Conservation (phyloP, 2,113 vertebrate species). For the Hypocryptadius cinnamomeus region DNA sequence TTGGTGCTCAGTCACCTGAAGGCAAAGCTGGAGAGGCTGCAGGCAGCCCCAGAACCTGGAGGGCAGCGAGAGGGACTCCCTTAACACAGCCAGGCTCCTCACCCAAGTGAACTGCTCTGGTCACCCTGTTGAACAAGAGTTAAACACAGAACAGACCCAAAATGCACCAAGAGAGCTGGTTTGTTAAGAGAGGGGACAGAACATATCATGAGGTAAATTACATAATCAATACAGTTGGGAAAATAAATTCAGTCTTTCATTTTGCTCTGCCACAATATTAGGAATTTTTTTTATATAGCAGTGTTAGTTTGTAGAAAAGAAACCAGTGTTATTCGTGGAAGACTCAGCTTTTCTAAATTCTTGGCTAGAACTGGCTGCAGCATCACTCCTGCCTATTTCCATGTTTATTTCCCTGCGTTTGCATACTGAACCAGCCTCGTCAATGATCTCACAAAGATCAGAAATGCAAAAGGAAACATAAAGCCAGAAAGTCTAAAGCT, state of each 20-base stretch:
- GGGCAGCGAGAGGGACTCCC: not conserved
- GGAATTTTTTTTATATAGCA: not conserved
- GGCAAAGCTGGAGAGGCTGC: not conserved
- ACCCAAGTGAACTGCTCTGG: not conserved
- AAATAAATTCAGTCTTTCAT: not conserved
- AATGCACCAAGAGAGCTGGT: not conserved
- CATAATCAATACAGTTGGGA: not conserved
- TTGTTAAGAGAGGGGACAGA: not conserved
- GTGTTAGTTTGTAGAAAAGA: not conserved
- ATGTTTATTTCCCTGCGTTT: not conserved
- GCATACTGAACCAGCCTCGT: not conserved
- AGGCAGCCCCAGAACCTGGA: not conserved
- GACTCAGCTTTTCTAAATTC: not conserved
- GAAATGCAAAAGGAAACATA: not conserved
- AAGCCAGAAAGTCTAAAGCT: not conserved
- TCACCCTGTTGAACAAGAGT: not conserved
- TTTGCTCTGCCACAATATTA: not conserved
- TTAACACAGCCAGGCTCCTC: not conserved
- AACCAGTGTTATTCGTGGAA: not conserved
- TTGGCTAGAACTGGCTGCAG: not conserved
- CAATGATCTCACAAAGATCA: not conserved
- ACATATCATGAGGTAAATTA: not conserved
- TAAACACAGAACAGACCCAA: not conserved
- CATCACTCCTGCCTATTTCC: not conserved
- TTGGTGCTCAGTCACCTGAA: accelerated